Base-by-base conservation (phyloP, 2,888 invertebrate genomes). In the Oasisia sp. region DNA sequence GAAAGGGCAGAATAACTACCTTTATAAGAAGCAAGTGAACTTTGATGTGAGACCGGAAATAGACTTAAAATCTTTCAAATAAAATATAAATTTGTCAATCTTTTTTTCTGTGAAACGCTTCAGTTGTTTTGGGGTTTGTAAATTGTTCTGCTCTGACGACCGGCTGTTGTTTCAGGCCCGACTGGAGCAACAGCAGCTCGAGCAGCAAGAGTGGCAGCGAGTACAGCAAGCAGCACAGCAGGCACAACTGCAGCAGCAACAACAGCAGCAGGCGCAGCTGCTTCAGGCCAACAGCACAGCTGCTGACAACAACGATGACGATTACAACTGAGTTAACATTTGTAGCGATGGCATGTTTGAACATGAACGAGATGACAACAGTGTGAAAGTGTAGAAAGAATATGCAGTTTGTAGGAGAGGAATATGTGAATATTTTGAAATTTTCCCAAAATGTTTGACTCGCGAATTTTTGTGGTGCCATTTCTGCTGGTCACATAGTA, bases 181-280 rank as follows among this genome's bases (percentile, higher is more conserved):
- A 93, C 98, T 98, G 96, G 98, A 99, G 96, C 98, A 99, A 9
- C 98, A 98, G 92, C 98, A 98, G 94, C 98, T 98, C 93, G 99
- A 99, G 95, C 98, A 99, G 94, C 97, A 97, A 93, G 98, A 99
- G 95, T 99, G 98, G 98, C 97, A 98, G 94, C 97, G 98, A 94
- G 97, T 99, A 95, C 99, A 98, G 94, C 97, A 97, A 92, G 97
- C 97, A 38, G 96, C 96, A 0, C 96, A 96, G 94, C 92, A 93
- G 89, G 95, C 95, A 92, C 96, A 96, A 92, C 95, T 95, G 92
- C 95, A 95, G 92, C 96, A 96, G 92, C 95, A 95, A 93, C 95
- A 95, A 92, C 95, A 95, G 92, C 95, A 95, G 92, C 95, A 95
- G 93, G 95, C 95, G 92, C 95, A 94, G 91, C 94, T 93, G 91